A percentile compares a stretch with the other conserved stretches of the same genome.
Evolutionary conservation across 2,113 vertebrate genomes (phyloP).

Genomic region (Pygoscelis antarcticus): DNA sequence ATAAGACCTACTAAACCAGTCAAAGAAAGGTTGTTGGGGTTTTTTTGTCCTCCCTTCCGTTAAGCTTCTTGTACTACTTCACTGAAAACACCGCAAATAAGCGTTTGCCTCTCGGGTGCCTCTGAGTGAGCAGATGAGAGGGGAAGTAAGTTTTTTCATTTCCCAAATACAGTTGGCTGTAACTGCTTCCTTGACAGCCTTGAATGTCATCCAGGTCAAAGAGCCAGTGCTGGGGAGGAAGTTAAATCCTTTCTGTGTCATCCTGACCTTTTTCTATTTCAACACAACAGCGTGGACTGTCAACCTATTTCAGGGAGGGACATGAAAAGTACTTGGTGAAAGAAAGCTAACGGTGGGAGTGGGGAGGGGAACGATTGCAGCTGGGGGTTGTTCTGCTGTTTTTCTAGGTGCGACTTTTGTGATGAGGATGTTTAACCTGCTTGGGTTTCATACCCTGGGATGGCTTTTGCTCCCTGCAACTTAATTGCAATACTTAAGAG

Average conservation of each 20-base stretch:
- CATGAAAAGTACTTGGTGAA: not conserved
- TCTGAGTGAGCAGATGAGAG: not conserved
- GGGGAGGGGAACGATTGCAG: not conserved
- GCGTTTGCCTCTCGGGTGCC: not conserved
- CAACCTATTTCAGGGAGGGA: not conserved
- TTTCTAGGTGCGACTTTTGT: not conserved
- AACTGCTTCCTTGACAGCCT: not conserved
- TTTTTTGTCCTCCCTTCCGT: not conserved
- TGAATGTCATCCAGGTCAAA: conserved; percentile 18
- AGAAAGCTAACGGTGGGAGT: not conserved
- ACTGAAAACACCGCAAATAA: not conserved
- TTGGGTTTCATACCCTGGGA: not conserved
- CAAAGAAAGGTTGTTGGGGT: not conserved
- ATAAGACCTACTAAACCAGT: not conserved
- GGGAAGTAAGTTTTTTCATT: not conserved
- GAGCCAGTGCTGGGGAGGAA: not conserved
- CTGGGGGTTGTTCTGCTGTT: not conserved
- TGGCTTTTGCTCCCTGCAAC: not conserved
- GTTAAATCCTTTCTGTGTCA: conserved; percentile 2
- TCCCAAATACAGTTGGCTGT: not conserved
- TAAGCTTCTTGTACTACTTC: not conserved
- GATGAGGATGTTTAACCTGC: not conserved
- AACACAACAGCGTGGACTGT: not conserved
- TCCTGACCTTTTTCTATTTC: not conserved
- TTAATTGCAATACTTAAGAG: not conserved